Percentiles rank a stretch among this genome's conserved stretches.
These are phyloP conservation scores for Takifugu rubripes DNA, from an alignment of 2,797 vertebrate species.

Conservation along the genomic window DNA sequence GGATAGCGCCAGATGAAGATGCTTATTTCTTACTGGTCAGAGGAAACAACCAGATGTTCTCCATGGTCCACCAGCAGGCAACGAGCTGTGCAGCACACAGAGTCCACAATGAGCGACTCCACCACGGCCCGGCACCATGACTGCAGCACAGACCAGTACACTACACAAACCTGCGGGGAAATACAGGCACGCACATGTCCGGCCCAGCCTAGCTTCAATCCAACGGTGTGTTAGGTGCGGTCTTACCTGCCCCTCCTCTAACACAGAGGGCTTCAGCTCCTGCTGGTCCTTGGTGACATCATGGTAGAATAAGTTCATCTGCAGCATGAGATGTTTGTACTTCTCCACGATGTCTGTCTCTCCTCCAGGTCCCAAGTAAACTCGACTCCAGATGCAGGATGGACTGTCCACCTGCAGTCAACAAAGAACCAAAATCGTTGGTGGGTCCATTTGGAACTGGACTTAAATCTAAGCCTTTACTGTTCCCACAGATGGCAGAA, in stretches of 20 bases:
- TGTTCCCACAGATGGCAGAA: not conserved
- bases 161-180: slow-evolving; percentile 65
- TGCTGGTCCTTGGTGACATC: slow-evolving; percentile 41
- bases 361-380: slow-evolving; percentile 18
- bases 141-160: slow-evolving; percentile 61
- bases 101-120: slow-evolving; percentile 56
- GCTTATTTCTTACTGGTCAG: slow-evolving; percentile 58
- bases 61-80: slow-evolving; percentile 75
- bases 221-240: slow-evolving; percentile 1
- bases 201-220: accelerated
- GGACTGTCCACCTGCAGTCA: slow-evolving; percentile 67
- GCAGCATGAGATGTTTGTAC: slow-evolving; percentile 54
- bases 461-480: not conserved
- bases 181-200: slow-evolving; percentile 6
- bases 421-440: not conserved
- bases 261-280: slow-evolving; percentile 39
- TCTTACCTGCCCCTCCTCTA: slow-evolving; percentile 55
- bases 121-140: slow-evolving; percentile 74
- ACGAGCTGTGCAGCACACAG: slow-evolving; percentile 25
- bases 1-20: too few relatives aligned
- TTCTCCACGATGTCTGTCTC: slow-evolving; percentile 12
- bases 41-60: slow-evolving; percentile 55
- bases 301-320: slow-evolving; percentile 75
- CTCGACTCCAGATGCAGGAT: slow-evolving; percentile 68
- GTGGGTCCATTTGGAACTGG: not conserved